Evolutionary conservation across 1,140 invertebrate genomes (phyloP), one percentile per base, ranked within the genome.

Genomic region (Lasioglossum albipes): DNA sequence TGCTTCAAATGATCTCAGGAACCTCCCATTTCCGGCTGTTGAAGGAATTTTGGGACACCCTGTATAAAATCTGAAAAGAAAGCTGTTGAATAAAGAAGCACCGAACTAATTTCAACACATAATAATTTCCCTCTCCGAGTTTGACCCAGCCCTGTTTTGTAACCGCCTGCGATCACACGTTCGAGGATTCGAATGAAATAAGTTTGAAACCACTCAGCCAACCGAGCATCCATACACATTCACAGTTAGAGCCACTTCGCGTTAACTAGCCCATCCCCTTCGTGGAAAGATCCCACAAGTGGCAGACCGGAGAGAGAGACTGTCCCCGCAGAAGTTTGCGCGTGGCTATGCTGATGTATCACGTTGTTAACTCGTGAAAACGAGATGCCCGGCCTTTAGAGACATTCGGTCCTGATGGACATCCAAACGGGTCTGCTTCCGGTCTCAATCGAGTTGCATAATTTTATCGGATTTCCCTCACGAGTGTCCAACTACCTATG

Each of bases 211-310:
- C 36, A 20, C 75, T 57, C 27, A 61, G 16, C 42, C 41, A 42
- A 36, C n/a, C 22, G 20, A n/a, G 61, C 72, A 71, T 66, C 69
- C 45, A 22, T 67, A 75, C 64, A 22, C 70, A 45, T 81, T 83
- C 65, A 41, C 81, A 85, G 62, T 84, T 85, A 65, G 49, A 76
- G 78, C 13, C 78, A 66, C 54, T 81, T 76, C 22, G 12, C 67
- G 49, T 81, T 81, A 84, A 84, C 78, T 69, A 61, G 62, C 36
- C 52, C 54, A 67, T 83, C 75, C 45, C 75, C n/a, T 7, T 13
- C 45, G 22, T 7, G 22, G 22, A 59, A 73, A 36, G 41, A 22
- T 65, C n/a, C 49, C 52, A 52, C 64, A 73, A 84, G 82, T 71
- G 82, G 62, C 61, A 13, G 10, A 70, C 45, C 45, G 27, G 54